phyloP scores from a whole-genome alignment of 2,888 invertebrate genomes.

The Alsophila aescularia region DNA sequence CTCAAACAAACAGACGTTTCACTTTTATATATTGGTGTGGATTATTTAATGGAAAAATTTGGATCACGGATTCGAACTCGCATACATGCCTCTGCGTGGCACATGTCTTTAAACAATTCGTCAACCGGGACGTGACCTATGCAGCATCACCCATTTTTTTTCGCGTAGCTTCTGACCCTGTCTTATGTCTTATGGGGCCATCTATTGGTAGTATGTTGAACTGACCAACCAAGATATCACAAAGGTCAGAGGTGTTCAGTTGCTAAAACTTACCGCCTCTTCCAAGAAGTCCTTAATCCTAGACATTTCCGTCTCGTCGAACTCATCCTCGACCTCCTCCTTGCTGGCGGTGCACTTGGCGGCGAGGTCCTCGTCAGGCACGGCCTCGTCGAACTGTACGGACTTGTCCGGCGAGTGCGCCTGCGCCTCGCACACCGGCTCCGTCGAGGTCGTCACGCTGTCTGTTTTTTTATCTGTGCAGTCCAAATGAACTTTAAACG shows the following conservation, averaged over 20 bases:
- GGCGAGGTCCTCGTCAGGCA: slow-evolving; percentile 59
- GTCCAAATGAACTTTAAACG: not conserved
- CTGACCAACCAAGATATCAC: no score
- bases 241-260: not conserved
- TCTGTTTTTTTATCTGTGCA: slow-evolving; percentile 69
- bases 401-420: slow-evolving; percentile 44
- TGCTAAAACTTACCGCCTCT: slow-evolving; percentile 61
- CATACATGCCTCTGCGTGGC: no score
- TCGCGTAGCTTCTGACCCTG: no score
- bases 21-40: no score
- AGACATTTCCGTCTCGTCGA: slow-evolving; percentile 69
- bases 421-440: slow-evolving; percentile 51
- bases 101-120: no score
- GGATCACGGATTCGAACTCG: no score
- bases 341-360: slow-evolving; percentile 61
- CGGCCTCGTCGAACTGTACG: slow-evolving; percentile 46
- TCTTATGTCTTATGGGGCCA: no score
- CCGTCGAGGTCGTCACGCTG: slow-evolving; percentile 57
- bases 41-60: no score
- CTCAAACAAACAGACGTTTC: no score
- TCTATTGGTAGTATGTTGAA: no score
- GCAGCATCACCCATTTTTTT: no score
- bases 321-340: slow-evolving; percentile 68
- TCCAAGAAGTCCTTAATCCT: slow-evolving; percentile 74
- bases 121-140: no score